Evolutionary conservation across 1,140 invertebrate species (phyloP), one percentile per base, ranked within the genome.

Genomic region (Rhynchophorus ferrugineus): DNA sequence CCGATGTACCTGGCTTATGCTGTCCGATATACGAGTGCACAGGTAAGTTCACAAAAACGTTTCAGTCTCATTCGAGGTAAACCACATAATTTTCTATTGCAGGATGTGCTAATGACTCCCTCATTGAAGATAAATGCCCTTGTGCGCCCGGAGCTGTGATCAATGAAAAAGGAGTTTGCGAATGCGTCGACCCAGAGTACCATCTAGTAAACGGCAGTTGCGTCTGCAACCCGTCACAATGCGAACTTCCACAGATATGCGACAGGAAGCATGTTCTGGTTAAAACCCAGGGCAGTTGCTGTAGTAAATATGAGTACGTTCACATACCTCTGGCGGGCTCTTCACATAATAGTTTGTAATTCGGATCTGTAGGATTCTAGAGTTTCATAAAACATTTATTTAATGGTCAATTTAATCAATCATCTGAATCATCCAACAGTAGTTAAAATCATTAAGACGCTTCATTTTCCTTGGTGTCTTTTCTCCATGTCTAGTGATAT

Each of bases 1-100:
- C 47, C 34, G 46, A 56, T 33, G 37, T 42, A 8, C 63, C 65
- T 7, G 63, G 63, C 22, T n/a, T 13, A 3, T 68, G 66, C 47
- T 68, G 66, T 37, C 62, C 66, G 0, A 50, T 42, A 7, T 67
- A 68, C 39, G 54, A 49, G 7, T 68, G 66, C 47, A 56, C 19
- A 24, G 50, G 50, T 53, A 46, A 1, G 37, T 24, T 14, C 9
- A 1, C 16, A n/a, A n/a, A n/a, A n/a, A n/a, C n/a, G n/a, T n/a
- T n/a, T n/a, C n/a, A n/a, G n/a, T n/a, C n/a, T n/a, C n/a, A n/a
- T n/a, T n/a, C n/a, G n/a, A n/a, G n/a, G n/a, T n/a, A n/a, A n/a
- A n/a, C n/a, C n/a, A n/a, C n/a, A n/a, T n/a, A n/a, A n/a, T n/a
- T n/a, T n/a, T n/a, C n/a, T n/a, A n/a, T n/a, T 43, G 7, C 48